Base-by-base conservation (phyloP, 2,888 invertebrate species). In the Trichopria drosophilae region DNA sequence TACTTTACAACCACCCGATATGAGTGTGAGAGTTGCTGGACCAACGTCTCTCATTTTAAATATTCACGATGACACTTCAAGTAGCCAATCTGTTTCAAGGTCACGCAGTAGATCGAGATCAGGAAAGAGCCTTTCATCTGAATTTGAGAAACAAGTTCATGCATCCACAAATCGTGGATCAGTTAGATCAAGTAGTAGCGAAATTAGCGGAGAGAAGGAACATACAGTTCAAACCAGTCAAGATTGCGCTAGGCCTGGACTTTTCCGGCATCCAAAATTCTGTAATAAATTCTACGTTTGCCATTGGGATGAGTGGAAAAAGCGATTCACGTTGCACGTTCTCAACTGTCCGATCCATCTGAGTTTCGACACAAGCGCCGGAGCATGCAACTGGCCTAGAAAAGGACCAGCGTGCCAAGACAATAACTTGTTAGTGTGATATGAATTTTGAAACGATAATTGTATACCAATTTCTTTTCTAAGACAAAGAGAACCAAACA, bases 201-300 rank as follows among this genome's bases (percentile, higher is more conserved):
- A 68, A 18, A n/a, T n/a, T n/a, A n/a, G n/a, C n/a, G n/a, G n/a
- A n/a, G n/a, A n/a, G n/a, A n/a, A n/a, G n/a, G n/a, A n/a, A n/a
- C n/a, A n/a, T n/a, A 57, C 74, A 79, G 55, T 84, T 79, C 79
- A 81, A 80, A 78, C 77, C 3, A 72, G 66, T 6, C 72, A 73
- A 5, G 75, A 77, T 18, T 81, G 81, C 51, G 79, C 78, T 16
- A 67, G 81, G 40, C 74, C 81, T 2, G 81, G 81, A 54, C 73
- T 81, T 2, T 81, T 81, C 63, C 61, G 80, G 45, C 89, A 90
- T 69, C 90, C 89, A 0, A 84, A 84, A 58, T 83, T 85, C 64
- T 90, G 89, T 67, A 88, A 88, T 71, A 88, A 89, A 69, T 90
- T 90, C 79, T 90, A 89, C 68, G 84, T 87, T 23, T 90, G 89